A percentile compares a stretch with the other conserved stretches of the same genome.
phyloP scores from a whole-genome alignment of 2,797 vertebrate genomes.

The Argyrosomus regius region DNA sequence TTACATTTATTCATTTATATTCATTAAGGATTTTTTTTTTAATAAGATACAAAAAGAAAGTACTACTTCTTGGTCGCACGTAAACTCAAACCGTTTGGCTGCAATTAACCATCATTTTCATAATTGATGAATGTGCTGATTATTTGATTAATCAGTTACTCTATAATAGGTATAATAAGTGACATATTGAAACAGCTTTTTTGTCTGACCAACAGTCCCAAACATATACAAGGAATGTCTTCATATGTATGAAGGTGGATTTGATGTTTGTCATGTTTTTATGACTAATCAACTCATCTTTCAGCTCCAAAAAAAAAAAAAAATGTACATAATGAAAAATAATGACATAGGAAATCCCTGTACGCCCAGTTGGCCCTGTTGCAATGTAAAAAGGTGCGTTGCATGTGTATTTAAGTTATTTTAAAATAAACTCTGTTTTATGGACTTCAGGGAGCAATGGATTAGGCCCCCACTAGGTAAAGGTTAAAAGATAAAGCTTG shows the following conservation, averaged over 20 bases:
- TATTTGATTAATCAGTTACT: too few relatives aligned
- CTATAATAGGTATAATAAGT: too few relatives aligned
- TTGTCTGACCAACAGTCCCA: background rate
- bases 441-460: background rate
- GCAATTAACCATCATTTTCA: too few relatives aligned
- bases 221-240: background rate
- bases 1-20: background rate
- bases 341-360: background rate
- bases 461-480: slow-evolving; percentile 24
- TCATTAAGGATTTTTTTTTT: background rate
- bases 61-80: too few relatives aligned
- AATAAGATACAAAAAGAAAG: background rate
- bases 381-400: background rate
- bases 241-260: background rate
- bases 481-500: slow-evolving; percentile 47
- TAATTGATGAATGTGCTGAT: too few relatives aligned
- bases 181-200: too few relatives aligned
- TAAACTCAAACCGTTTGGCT: too few relatives aligned
- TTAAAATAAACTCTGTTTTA: background rate
- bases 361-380: too few relatives aligned
- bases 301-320: background rate
- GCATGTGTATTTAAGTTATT: background rate
- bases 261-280: background rate
- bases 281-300: background rate
- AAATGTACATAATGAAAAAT: too few relatives aligned